These are phyloP conservation scores for Tetraodon nigroviridis DNA, from an alignment of 2,113 vertebrate species.

Conservation along the genomic window DNA sequence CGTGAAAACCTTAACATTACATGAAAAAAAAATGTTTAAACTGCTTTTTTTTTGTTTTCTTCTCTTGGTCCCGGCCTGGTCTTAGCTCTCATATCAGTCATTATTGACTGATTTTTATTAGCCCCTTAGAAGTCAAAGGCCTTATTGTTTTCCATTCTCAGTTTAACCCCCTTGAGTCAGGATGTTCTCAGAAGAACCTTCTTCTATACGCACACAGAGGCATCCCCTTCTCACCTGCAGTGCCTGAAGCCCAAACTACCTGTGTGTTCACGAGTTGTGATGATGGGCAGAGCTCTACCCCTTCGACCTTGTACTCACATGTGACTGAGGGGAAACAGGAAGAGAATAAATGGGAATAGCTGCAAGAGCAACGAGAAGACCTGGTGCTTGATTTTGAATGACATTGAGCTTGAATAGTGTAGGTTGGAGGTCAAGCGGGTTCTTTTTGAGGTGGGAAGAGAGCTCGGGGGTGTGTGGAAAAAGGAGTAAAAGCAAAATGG, in stretches of 20 bases:
- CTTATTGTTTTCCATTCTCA: too few species aligned
- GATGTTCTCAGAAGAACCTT: too few species aligned
- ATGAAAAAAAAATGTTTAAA: conserved; percentile 3
- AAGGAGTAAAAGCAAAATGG: conserved; percentile 50
- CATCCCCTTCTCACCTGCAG: not conserved
- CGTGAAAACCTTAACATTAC: not conserved
- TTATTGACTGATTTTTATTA: not conserved
- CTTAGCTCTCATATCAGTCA: conserved; percentile 1
- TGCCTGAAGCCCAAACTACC: conserved; percentile 24
- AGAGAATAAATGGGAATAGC: conserved; percentile 40
- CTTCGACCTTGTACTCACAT: conserved; percentile 26
- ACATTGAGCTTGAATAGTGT: conserved; percentile 60
- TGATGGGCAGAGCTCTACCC: not conserved
- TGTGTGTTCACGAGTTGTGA: conserved; percentile 5
- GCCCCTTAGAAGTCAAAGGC: too few species aligned
- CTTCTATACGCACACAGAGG: too few species aligned
- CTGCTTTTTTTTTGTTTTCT: conserved; percentile 1
- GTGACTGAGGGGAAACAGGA: conserved; percentile 7
- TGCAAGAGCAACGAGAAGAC: conserved; percentile 27
- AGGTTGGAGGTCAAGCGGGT: conserved; percentile 60
- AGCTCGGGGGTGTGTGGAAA: conserved; percentile 16
- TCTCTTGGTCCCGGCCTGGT: not conserved
- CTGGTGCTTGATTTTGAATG: conserved; percentile 64
- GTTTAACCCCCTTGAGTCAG: too few species aligned
- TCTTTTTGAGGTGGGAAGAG: conserved; percentile 45